These are phyloP conservation scores for Diabrotica undecimpunctata DNA, from an alignment of 1,140 invertebrate species.

Conservation along the genomic window DNA sequence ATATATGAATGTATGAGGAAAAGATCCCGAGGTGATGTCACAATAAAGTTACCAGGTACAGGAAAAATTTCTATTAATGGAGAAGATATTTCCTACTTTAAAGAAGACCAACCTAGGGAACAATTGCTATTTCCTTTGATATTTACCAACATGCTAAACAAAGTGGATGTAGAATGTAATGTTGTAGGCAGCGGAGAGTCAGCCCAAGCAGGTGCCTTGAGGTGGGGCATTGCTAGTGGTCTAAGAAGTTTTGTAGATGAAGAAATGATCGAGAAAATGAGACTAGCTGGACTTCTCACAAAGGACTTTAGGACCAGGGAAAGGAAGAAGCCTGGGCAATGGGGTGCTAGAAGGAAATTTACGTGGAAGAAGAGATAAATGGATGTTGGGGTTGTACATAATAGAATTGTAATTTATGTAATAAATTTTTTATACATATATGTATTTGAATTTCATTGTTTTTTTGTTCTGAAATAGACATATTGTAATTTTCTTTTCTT, in stretches of 20 bases:
- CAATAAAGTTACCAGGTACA: slow-evolving; percentile 68
- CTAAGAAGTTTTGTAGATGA: slow-evolving; percentile 77
- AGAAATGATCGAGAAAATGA: slow-evolving; percentile 77
- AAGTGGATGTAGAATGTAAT: slow-evolving; percentile 81
- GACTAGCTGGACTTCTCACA: slow-evolving; percentile 86
- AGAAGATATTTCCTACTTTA: slow-evolving; percentile 72
- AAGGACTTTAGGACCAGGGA: slow-evolving; percentile 76
- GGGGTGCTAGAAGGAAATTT: slow-evolving; percentile 84
- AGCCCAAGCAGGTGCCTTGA: slow-evolving; percentile 78
- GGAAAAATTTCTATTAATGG: slow-evolving; percentile 83
- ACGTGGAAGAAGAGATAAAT: slow-evolving; percentile 89
- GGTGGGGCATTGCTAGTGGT: slow-evolving; percentile 77
- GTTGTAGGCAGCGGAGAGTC: slow-evolving; percentile 66
- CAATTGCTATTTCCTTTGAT: slow-evolving; percentile 84
- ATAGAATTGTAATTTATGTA: too few species aligned
- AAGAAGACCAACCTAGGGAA: slow-evolving; percentile 64
- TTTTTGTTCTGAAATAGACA: too few species aligned
- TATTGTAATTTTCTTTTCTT: too few species aligned
- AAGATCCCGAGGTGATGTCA: slow-evolving; percentile 63
- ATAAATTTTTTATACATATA: too few species aligned
- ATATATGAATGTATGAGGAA: slow-evolving; percentile 72
- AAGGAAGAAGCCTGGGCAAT: slow-evolving; percentile 92
- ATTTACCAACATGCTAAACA: slow-evolving; percentile 68
- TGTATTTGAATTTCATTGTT: too few species aligned
- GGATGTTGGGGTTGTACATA: neutral